These are phyloP conservation scores for Lophochroa leadbeateri DNA, from an alignment of 2,113 vertebrate genomes.

Conservation along the genomic window DNA sequence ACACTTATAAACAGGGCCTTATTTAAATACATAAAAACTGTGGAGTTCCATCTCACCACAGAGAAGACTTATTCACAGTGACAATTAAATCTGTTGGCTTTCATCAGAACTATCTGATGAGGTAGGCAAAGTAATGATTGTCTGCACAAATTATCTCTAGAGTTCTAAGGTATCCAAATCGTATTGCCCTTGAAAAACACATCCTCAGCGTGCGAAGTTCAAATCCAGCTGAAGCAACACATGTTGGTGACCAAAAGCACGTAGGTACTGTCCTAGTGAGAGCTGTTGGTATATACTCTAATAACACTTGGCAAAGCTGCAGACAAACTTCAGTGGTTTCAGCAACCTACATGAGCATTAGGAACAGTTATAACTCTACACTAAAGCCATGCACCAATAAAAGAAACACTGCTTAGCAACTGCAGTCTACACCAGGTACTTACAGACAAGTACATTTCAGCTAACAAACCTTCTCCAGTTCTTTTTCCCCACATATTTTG, in stretches of 20 bases:
- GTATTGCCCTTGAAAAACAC: not conserved
- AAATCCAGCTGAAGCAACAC: not conserved
- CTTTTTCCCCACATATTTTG: not conserved
- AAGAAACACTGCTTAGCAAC: not conserved
- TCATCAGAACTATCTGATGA: not conserved
- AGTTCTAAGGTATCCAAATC: not conserved
- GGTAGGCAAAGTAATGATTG: not conserved
- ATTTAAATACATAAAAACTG: not conserved
- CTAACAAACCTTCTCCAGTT: not conserved
- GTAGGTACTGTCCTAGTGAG: not conserved
- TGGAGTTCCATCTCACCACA: not conserved
- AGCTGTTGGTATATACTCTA: not conserved
- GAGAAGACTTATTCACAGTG: fast-evolving
- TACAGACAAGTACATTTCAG: not conserved
- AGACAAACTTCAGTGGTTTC: not conserved
- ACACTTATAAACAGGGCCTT: not conserved
- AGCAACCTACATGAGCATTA: not conserved
- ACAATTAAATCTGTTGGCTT: not conserved
- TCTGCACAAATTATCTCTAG: not conserved
- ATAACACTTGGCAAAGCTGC: not conserved
- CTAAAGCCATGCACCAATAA: not conserved
- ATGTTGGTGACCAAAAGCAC: not conserved
- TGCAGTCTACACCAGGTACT: not conserved
- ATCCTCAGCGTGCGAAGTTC: not conserved
- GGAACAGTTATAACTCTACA: not conserved